Conservation (phyloP, 2,888 invertebrate species). For the Agrenia bidenticulata region DNA sequence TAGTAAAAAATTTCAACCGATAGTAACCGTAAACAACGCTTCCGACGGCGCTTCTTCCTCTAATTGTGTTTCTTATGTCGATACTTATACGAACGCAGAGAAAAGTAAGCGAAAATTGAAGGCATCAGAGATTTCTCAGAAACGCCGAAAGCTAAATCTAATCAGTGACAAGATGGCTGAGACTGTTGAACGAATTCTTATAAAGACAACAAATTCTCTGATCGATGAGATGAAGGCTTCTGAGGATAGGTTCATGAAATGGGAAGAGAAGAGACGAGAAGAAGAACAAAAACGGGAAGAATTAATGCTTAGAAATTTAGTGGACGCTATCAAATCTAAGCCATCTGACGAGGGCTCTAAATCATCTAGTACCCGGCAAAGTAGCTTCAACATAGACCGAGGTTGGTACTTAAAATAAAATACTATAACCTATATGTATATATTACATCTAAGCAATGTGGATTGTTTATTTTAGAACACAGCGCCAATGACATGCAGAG, state of each 20-base stretch:
- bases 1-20: not conserved
- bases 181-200: slow-evolving; percentile 23
- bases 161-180: slow-evolving; percentile 34
- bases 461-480: not conserved
- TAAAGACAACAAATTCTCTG: slow-evolving; percentile 17
- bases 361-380: too few relatives aligned
- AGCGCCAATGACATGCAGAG: not conserved
- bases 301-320: slow-evolving; percentile 11
- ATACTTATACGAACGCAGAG: too few relatives aligned
- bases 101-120: slow-evolving; percentile 2
- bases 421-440: too few relatives aligned
- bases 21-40: too few relatives aligned
- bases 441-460: too few relatives aligned
- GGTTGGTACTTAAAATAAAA: too few relatives aligned
- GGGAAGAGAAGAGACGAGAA: slow-evolving; percentile 26
- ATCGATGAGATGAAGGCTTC: slow-evolving; percentile 29
- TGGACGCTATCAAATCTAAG: slow-evolving; percentile 9
- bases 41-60: too few relatives aligned
- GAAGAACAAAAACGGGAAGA: slow-evolving; percentile 28
- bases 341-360: not conserved
- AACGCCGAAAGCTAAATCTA: slow-evolving; percentile 23
- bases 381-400: too few relatives aligned
- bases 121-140: slow-evolving; percentile 11
- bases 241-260: slow-evolving; percentile 27
- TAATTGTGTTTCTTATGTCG: not conserved